Evolutionary conservation across 2,888 invertebrate species (phyloP).

Genomic region (Xestia xanthographa): DNA sequence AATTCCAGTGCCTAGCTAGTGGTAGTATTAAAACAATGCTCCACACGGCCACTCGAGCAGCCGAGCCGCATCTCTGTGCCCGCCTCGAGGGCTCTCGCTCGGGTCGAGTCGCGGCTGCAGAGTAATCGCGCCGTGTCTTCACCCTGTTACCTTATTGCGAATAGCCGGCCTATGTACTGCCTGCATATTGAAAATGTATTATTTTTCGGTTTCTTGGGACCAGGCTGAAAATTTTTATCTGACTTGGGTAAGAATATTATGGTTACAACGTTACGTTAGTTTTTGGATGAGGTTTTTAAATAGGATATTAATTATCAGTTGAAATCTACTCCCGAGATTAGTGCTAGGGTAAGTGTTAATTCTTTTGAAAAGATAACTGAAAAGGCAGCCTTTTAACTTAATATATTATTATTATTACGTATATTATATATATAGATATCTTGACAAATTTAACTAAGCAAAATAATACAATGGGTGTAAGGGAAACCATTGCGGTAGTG

Average conservation of each 20-base stretch:
- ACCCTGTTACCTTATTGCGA: conserved; percentile 65
- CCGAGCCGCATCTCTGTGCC: conserved; percentile 60
- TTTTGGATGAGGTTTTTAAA: background rate
- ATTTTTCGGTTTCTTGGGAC: background rate
- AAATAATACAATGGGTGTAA: background rate
- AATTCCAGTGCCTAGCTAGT: conserved; percentile 48
- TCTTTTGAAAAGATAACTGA: background rate
- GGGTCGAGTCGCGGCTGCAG: conserved; percentile 54
- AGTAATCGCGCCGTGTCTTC: conserved; percentile 60
- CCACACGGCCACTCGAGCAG: conserved; percentile 62
- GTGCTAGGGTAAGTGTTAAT: background rate
- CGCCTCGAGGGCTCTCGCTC: conserved; percentile 64
- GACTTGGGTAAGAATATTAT: background rate
- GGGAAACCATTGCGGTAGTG: conserved; percentile 18
- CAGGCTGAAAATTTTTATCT: background rate
- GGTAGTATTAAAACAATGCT: conserved; percentile 66
- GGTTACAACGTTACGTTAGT: background rate
- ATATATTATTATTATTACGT: too few species aligned
- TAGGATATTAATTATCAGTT: background rate
- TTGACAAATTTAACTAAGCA: background rate
- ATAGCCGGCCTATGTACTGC: conserved; percentile 28
- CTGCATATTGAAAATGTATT: conserved; percentile 14
- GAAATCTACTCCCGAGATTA: background rate
- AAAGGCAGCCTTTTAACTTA: background rate
- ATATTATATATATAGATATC: background rate